Evolutionary conservation across 2,888 invertebrate species (phyloP).

Genomic region (Acronicta alni): DNA sequence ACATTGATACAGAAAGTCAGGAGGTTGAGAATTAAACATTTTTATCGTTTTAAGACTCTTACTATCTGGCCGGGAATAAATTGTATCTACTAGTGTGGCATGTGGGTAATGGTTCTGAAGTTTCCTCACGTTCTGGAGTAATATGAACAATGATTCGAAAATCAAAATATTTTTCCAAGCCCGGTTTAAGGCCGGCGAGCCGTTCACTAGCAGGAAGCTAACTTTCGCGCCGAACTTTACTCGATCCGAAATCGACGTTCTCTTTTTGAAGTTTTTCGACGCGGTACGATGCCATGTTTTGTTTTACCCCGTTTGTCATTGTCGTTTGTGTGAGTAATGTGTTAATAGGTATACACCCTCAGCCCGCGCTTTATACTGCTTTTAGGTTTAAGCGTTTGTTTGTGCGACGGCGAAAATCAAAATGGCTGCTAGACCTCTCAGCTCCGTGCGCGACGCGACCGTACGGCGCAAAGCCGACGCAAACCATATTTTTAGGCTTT

Average conservation of each 20-base stretch:
- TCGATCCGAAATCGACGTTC: slow-evolving; percentile 64
- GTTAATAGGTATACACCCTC: slow-evolving; percentile 68
- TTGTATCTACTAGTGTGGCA: no score
- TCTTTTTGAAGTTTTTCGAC: slow-evolving; percentile 65
- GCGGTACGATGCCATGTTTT: slow-evolving; percentile 62
- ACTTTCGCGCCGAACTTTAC: slow-evolving; percentile 69
- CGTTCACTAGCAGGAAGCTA: slow-evolving; percentile 46
- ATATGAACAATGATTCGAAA: slow-evolving; percentile 16
- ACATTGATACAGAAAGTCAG: no score
- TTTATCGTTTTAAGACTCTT: no score
- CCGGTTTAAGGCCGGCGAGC: slow-evolving; percentile 32
- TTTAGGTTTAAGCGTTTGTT: slow-evolving; percentile 69
- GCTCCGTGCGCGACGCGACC: slow-evolving; percentile 31
- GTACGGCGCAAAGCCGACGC: slow-evolving; percentile 26
- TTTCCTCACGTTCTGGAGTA: neutral
- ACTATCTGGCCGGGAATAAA: no score
- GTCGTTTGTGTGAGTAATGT: slow-evolving; percentile 73
- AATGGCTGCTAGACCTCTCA: slow-evolving; percentile 63
- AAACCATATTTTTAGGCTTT: slow-evolving; percentile 19
- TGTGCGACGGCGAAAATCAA: slow-evolving; percentile 63
- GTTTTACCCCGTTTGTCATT: slow-evolving; percentile 70
- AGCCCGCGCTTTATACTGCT: slow-evolving; percentile 63
- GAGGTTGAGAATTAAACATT: no score
- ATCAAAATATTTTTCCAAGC: slow-evolving; percentile 41
- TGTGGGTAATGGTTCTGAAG: no score